Base-by-base conservation (phyloP, 2,797 vertebrate genomes). In the Characodon lateralis region DNA sequence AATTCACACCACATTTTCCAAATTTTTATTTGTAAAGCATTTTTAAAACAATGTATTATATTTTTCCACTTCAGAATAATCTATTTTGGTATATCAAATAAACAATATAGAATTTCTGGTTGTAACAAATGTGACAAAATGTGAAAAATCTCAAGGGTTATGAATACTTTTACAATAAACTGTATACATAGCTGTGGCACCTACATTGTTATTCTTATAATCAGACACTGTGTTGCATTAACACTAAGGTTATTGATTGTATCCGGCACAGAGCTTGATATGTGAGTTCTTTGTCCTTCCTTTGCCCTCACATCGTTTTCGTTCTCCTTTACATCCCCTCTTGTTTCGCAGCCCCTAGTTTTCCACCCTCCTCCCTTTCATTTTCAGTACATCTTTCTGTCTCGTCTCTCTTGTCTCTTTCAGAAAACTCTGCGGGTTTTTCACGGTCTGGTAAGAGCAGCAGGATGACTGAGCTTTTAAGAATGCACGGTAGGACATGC, bases 401-500 rank as follows among this genome's bases (percentile, higher is more conserved):
- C 46, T 77, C 74, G 71, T 80, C 51, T 66, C 72, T 74, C 80
- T 50, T 0, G 14, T 80, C 74, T 78, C 69, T 41, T 41, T 31
- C 75, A 0, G 31, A 59, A 68, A 26, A 76, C 63, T 82, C 35
- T 10, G 78, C 65, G 96, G 14, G 88, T 89, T 95, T 86, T 53
- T 58, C 26, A 55, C 28, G 26, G 10, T 69, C 71, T 69, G 43
- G 59, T 41, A 20, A 63, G 96, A 96, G 48, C 93, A 65, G 94
- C 95, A 94, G 89, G 31, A 8, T 94, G 95, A 77, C 95, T 94
- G 83, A 96, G 95, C 86, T 93, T 94, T 85, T 93, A 93, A 79
- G 72, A 93, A 87, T 96, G 95, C 83, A 96, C 97, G 96, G 97
- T 97, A 93, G 90, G 85, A 77, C 7, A 16, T 31, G 18, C 48